phyloP scores from a whole-genome alignment of 1,140 invertebrate species.

The Ooceraea biroi region DNA sequence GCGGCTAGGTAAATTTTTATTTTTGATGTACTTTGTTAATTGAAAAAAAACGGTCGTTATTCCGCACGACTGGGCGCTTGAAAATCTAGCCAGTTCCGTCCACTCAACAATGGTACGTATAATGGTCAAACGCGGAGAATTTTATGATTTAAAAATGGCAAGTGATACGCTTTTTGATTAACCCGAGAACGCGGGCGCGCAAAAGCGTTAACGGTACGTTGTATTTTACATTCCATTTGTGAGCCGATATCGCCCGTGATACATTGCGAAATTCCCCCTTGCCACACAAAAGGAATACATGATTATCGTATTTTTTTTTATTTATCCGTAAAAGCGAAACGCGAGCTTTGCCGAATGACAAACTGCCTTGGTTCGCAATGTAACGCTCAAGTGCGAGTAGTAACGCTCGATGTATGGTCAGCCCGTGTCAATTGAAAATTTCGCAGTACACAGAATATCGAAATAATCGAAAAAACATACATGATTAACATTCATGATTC shows the following conservation, averaged over 20 bases:
- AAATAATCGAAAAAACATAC: not conserved
- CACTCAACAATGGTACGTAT: not conserved
- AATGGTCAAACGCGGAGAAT: slow-evolving; percentile 1
- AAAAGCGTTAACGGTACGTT: slow-evolving; percentile 4
- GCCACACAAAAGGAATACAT: not conserved
- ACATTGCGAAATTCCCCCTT: not conserved
- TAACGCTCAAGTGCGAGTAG: slow-evolving; percentile 29
- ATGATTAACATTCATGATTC: not conserved
- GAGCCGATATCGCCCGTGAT: not conserved
- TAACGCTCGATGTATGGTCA: slow-evolving; percentile 8
- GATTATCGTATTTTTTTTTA: not conserved
- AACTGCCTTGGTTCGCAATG: not conserved
- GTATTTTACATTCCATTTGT: slow-evolving; percentile 5
- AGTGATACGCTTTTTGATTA: slow-evolving; percentile 40
- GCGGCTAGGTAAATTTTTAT: too few species aligned
- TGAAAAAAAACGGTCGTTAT: too few species aligned
- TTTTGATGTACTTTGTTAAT: too few species aligned
- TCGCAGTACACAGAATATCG: not conserved
- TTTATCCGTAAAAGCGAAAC: not conserved
- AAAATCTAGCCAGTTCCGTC: slow-evolving; percentile 6
- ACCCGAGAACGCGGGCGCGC: not conserved
- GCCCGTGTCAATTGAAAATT: slow-evolving; percentile 23
- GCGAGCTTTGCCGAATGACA: slow-evolving; percentile 10
- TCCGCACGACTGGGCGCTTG: slow-evolving; percentile 14
- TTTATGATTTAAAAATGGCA: slow-evolving; percentile 25